Evolutionary conservation across 1,140 invertebrate genomes (phyloP), one percentile per base, ranked within the genome.

Genomic region (Megathymus violae): DNA sequence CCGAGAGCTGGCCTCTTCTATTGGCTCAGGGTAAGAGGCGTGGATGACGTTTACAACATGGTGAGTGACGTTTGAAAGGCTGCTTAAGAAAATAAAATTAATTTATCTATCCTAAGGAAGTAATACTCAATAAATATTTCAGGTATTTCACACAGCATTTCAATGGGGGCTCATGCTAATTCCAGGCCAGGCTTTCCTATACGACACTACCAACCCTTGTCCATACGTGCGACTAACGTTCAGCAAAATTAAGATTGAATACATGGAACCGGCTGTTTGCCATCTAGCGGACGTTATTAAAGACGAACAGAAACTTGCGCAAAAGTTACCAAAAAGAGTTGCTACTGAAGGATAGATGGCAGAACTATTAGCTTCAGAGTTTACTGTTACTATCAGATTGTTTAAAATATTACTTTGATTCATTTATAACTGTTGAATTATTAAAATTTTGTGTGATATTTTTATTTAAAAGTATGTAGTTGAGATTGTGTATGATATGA

Each of bases 1-100:
- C 96, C 96, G 0, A 80, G 82, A 0, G 95, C 94, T 10, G 96
- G 96, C 0, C 94, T 97, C 92, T 97, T 96, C 84, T 88, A 96
- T 7, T 97, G 96, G 96, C 92, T 96, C 7, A 93, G 94, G 77
- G 92, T 96, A 0, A 89, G 85, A 6, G 94, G 92, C 4, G 89
- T 97, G 0, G 80, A 92, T 0, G 95, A 96, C 74, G 95, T 95
- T 1, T 94, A 94, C 83, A 93, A 94, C 62, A 94, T 97, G 93
- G 93, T 96, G 1, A 93, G 71, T 92, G 4, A 3, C 4, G 1
- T 44, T 44, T n/a, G n/a, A n/a, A n/a, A 22, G 5, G 5, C 19
- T 22, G 19, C 19, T 22, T 22, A 22, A 22, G 19, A 22, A n/a
- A n/a, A n/a, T n/a, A n/a, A n/a, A n/a, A n/a, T n/a, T n/a, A n/a